A percentile compares a stretch with the other conserved stretches of the same genome.
Conservation (phyloP, 2,888 invertebrate genomes). For the Microchrysa polita region DNA sequence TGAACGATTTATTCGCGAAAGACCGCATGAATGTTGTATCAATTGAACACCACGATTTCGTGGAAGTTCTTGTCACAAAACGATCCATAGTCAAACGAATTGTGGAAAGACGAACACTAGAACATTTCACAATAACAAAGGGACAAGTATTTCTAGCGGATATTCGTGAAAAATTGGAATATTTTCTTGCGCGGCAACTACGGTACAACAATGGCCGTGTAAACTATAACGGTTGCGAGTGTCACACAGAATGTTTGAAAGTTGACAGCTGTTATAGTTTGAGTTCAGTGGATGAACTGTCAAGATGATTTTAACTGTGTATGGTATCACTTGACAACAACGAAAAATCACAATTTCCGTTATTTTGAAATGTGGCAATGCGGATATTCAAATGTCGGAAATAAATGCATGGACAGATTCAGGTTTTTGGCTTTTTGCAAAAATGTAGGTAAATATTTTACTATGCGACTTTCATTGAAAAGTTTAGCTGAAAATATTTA, state of each 20-base stretch:
- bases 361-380: too few relatives aligned
- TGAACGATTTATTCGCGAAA: conserved; percentile 51
- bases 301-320: conserved; percentile 7
- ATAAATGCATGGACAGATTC: too few relatives aligned
- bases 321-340: too few relatives aligned
- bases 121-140: not conserved
- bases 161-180: not conserved
- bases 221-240: conserved; percentile 18
- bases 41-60: conserved; percentile 57
- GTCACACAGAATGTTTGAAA: conserved; percentile 14
- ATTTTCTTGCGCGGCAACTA: not conserved
- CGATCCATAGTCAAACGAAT: conserved; percentile 55
- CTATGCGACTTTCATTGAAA: too few relatives aligned
- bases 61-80: conserved; percentile 53
- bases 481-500: too few relatives aligned
- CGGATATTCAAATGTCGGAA: too few relatives aligned
- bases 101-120: not conserved
- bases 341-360: too few relatives aligned
- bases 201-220: too few relatives aligned
- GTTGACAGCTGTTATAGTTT: not conserved
- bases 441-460: too few relatives aligned
- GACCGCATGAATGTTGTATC: conserved; percentile 51
- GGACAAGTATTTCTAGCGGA: not conserved
- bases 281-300: conserved; percentile 3
- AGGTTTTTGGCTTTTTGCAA: too few relatives aligned